Evolutionary conservation across 2,888 invertebrate genomes (phyloP), one percentile per base, ranked within the genome.

Genomic region (Mamestra brassicae): DNA sequence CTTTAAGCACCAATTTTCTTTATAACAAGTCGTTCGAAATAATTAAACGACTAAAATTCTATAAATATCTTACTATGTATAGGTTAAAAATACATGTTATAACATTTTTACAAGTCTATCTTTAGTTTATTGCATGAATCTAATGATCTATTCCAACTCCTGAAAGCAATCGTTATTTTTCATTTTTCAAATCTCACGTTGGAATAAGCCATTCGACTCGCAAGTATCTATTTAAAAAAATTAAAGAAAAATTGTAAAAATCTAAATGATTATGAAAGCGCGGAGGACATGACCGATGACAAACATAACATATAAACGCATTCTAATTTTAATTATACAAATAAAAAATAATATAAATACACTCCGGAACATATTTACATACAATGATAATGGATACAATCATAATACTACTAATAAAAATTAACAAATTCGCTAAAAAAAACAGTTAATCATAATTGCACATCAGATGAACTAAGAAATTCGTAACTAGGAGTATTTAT

Each of bases 1-100:
- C 96, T 95, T 95, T 95, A 96, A 96, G 96, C 96, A 96, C 96
- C 96, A 96, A 96, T 95, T 96, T 96, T 96, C 94, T 95, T 96
- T 96, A 96, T 96, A 96, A 96, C 96, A 96, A 96, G 96, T 96
- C 96, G 96, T 96, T 96, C 95, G 95, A 96, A 96, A 96, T 96
- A 96, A 95, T 95, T 96, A 96, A 96, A 96, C 96, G 96, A 96
- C 96, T 95, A 95, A 95, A 96, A 92, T 95, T 96, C 95, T 96
- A 96, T 96, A 96, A 96, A 96, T 96, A 96, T 96, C 96, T 96
- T 96, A 96, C 95, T 96, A 96, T 96, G 93, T 95, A 96, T 95
- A 96, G 95, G 95, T 96, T 96, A 96, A 96, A 96, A 96, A 96
- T 96, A 96, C 96, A 95, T 93, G 95, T 96, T 93, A 93, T 96